Percentiles rank a stretch among this genome's conserved stretches.
These are phyloP conservation scores for Diprion similis DNA, from an alignment of 1,140 invertebrate species.

Conservation along the genomic window DNA sequence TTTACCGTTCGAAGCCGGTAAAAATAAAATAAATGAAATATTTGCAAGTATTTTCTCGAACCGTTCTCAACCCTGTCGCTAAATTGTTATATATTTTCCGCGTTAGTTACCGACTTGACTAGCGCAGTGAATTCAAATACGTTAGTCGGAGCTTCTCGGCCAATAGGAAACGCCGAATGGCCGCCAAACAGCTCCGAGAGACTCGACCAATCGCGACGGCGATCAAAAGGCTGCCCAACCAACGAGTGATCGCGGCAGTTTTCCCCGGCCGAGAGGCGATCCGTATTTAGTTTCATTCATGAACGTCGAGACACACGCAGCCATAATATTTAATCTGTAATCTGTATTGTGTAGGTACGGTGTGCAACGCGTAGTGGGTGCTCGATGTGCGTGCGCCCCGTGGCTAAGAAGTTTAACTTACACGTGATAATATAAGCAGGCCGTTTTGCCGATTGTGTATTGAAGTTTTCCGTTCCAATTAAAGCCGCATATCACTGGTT, in stretches of 20 bases:
- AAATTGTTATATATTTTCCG: neutral
- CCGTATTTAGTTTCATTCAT: constrained; percentile 59
- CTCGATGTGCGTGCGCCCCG: constrained; percentile 48
- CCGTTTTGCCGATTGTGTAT: constrained; percentile 37
- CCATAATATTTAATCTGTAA: constrained; percentile 56
- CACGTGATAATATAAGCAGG: constrained; percentile 34
- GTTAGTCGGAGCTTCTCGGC: neutral
- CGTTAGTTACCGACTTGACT: neutral
- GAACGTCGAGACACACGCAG: constrained; percentile 46
- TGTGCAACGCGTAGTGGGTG: constrained; percentile 47
- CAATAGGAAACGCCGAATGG: neutral
- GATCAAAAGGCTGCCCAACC: neutral
- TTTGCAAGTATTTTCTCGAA: no score
- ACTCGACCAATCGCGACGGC: neutral
- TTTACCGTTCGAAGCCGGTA: no score
- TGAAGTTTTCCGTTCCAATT: constrained; percentile 11
- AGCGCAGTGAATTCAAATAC: neutral
- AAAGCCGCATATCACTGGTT: no score
- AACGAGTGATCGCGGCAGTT: neutral
- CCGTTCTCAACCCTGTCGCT: no score
- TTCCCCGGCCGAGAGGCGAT: constrained; percentile 6
- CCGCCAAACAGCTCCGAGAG: neutral
- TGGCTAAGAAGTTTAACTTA: constrained; percentile 31
- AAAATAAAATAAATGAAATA: no score
- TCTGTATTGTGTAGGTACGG: constrained; percentile 51